A percentile compares a stretch with the other conserved stretches of the same genome.
phyloP scores from a whole-genome alignment of 2,113 vertebrate genomes.

The Centrocercus urophasianus region DNA sequence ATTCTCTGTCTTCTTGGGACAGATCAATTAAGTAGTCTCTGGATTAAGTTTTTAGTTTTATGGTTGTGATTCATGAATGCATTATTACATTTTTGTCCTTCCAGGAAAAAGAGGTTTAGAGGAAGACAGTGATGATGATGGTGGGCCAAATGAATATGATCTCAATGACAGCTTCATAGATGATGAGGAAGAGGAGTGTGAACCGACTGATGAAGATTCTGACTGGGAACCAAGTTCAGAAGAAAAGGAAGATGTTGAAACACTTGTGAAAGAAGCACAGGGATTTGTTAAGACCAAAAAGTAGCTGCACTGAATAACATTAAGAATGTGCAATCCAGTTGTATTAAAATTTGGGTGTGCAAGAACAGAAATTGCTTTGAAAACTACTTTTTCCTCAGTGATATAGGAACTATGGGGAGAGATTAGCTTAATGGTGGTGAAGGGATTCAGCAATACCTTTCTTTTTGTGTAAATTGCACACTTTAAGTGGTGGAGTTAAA shows the following conservation, averaged over 20 bases:
- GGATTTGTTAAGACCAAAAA: constrained; percentile 76
- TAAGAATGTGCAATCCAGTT: rapidly evolving
- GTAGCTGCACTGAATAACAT: not conserved
- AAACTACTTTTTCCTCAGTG: not conserved
- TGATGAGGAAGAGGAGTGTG: constrained; percentile 78
- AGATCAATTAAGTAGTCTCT: not conserved
- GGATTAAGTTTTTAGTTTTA: not conserved
- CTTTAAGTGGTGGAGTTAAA: not conserved
- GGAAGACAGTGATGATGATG: not conserved
- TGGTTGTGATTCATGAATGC: not conserved
- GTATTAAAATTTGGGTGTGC: not conserved
- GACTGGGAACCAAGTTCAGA: constrained; percentile 82
- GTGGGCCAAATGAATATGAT: constrained; percentile 57
- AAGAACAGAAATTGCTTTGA: not conserved
- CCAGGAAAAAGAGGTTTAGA: constrained; percentile 56
- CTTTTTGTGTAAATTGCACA: not conserved
- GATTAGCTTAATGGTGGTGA: not conserved
- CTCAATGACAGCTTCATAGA: constrained; percentile 74
- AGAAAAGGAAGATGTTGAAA: constrained; percentile 76
- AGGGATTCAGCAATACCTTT: not conserved
- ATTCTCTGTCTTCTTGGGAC: not conserved
- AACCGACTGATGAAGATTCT: constrained; percentile 81
- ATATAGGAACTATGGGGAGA: not conserved
- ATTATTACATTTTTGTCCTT: not conserved
- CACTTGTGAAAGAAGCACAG: constrained; percentile 71